Evolutionary conservation across 2,113 vertebrate species (phyloP), one percentile per base, ranked within the genome.

Genomic region (Neogale vison): DNA sequence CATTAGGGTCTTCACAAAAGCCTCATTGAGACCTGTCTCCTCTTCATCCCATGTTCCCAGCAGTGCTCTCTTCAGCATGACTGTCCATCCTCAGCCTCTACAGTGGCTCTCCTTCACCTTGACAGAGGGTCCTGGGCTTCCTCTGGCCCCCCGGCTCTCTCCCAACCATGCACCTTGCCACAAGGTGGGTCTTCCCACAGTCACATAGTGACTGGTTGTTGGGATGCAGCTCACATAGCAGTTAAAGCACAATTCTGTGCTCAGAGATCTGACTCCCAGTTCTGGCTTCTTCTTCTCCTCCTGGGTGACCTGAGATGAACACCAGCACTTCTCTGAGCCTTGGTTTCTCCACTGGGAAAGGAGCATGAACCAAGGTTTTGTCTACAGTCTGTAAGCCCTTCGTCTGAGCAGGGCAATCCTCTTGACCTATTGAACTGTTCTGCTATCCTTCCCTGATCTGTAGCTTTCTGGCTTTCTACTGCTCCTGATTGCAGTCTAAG

Each of bases 151-250:
- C n/a, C 36, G 31, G 13, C 29, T 47, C 31, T 59, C 50, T 45
- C 12, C 5, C 1, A 11, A 18, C 36, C 13, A 18, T 1, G 2
- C 26, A 15, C 5, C 17, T 45, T 4, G 45, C 7, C 47, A 3
- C 20, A 2, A 18, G 42, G 55, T 3, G 29, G 50, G 52, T n/a
- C 79, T n/a, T 67, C 31, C 10, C 13, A 42, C 65, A 20, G 18
- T 13, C 18, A 21, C 82, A 65, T 1, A 7, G 20, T 21, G 26
- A 76, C 72, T 47, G 1, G 23, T 34, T 20, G 4, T 17, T 50
- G 47, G 45, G 14, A n/a, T 4, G 34, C 21, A 18, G 34, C 45
- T 52, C 26, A 76, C 13, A 15, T 31, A 76, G 24, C 26, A 9
- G 14, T 76, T 23, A 69, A 87, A 34, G 4, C 15, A 1, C 29